Percentiles rank a stretch among this genome's conserved stretches.
Conservation (phyloP, 1,140 invertebrate genomes). For the Drosophila bipectinata region DNA sequence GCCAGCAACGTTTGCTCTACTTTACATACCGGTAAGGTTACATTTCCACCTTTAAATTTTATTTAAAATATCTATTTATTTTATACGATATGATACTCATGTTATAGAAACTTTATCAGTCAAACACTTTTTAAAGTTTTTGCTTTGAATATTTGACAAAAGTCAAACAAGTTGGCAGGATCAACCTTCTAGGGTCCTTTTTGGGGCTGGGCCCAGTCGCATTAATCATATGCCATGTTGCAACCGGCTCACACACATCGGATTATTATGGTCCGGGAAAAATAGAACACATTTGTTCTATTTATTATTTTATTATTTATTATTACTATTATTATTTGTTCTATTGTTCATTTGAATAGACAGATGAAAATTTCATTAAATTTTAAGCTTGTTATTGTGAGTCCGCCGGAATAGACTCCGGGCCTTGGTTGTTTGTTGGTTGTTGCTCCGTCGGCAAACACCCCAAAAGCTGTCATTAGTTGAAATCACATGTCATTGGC, state of each 20-base stretch:
- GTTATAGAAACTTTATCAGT: background rate
- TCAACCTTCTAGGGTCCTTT: constrained; percentile 3
- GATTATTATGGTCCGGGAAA: constrained; percentile 27
- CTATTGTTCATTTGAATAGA: too few species aligned
- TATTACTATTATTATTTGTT: too few species aligned
- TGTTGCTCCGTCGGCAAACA: constrained; percentile 37
- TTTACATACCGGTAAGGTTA: constrained; percentile 64
- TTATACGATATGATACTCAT: background rate
- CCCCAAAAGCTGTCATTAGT: constrained; percentile 73
- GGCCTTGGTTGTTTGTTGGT: constrained; percentile 2
- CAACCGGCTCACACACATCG: constrained; percentile 12
- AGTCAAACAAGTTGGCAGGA: constrained; percentile 61
- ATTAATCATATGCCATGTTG: constrained; percentile 75
- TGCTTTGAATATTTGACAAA: constrained; percentile 59
- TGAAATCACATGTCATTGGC: constrained; percentile 78
- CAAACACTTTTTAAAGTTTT: constrained; percentile 21
- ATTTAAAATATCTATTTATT: background rate
- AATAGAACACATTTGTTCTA: constrained; percentile 15
- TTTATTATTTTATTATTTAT: too few species aligned
- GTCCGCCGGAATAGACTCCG: background rate
- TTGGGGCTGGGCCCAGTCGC: constrained; percentile 16
- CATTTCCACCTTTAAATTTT: constrained; percentile 19
- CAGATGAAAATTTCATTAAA: constrained; percentile 72
- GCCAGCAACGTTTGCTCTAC: constrained; percentile 24
- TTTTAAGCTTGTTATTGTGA: constrained; percentile 55